Evolutionary conservation across 2,797 vertebrate genomes (phyloP).

Genomic region (Mormyrus proboscirostris): DNA sequence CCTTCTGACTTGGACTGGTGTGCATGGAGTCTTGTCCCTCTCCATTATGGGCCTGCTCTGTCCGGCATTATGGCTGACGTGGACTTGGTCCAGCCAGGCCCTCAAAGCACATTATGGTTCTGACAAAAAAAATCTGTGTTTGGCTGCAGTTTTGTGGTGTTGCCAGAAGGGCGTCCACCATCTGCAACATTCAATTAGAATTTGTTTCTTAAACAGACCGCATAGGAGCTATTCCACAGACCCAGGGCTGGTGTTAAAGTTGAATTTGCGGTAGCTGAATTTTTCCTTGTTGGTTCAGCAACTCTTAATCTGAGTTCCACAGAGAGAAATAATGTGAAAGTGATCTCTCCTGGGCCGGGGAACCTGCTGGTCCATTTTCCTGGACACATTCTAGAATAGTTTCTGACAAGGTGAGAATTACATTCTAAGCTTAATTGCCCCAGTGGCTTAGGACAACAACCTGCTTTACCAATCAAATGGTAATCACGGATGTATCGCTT

Average conservation of each 20-base stretch:
- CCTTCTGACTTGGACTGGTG: neutral
- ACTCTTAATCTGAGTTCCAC: neutral
- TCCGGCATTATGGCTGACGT: neutral
- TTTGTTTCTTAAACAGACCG: neutral
- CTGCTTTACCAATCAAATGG: neutral
- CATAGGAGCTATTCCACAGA: neutral
- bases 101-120: neutral
- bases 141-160: neutral
- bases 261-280: neutral
- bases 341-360: neutral
- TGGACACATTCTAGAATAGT: neutral
- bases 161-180: neutral
- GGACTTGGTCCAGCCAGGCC: neutral
- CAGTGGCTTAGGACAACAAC: neutral
- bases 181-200: neutral
- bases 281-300: neutral
- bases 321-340: neutral
- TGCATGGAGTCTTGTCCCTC: neutral
- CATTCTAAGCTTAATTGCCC: neutral
- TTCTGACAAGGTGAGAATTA: constrained; percentile 17
- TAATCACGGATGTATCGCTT: neutral
- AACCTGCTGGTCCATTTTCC: neutral
- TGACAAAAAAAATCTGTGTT: neutral
- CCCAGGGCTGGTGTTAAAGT: neutral
- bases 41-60: neutral